These are phyloP conservation scores for Phaethornis superciliosus DNA, from an alignment of 2,113 vertebrate genomes.

Conservation along the genomic window DNA sequence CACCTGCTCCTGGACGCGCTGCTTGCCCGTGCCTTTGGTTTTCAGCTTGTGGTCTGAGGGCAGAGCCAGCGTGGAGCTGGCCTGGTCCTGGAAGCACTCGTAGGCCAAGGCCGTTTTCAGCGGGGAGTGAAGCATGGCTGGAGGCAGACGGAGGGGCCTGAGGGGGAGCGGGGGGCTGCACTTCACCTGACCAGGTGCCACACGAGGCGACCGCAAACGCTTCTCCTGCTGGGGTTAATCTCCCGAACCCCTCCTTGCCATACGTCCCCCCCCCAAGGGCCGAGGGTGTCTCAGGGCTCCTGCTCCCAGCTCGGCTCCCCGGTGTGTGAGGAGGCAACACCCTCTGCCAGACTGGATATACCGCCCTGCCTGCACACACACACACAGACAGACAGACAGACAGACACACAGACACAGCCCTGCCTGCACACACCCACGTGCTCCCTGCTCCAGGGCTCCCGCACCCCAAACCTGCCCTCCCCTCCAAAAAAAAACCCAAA, in stretches of 20 bases:
- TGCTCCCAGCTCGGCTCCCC: slow-evolving; percentile 58
- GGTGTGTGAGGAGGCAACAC: slow-evolving; percentile 73
- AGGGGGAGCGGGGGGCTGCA: background rate
- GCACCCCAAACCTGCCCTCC: background rate
- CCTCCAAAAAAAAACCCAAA: background rate
- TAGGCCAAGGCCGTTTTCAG: slow-evolving; percentile 80
- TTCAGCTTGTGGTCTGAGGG: slow-evolving; percentile 81
- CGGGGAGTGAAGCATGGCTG: slow-evolving; percentile 79
- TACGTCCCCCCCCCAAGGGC: slow-evolving; percentile 20
- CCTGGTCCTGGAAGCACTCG: slow-evolving; percentile 79
- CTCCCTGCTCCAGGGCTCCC: slow-evolving; percentile 46
- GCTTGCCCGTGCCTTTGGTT: slow-evolving; percentile 76
- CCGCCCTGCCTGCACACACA: slow-evolving; percentile 71
- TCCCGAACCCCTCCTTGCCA: slow-evolving; percentile 67
- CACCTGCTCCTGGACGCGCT: slow-evolving; percentile 82
- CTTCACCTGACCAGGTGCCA: background rate
- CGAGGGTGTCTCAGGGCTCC: slow-evolving; percentile 48
- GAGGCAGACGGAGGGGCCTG: background rate
- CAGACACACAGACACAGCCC: slow-evolving; percentile 26
- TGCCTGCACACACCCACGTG: slow-evolving; percentile 75
- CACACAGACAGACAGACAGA: too few species aligned
- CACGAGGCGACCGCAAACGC: background rate
- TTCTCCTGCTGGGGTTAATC: slow-evolving; percentile 29
- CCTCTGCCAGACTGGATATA: slow-evolving; percentile 82
- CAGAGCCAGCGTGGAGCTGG: slow-evolving; percentile 80